A percentile compares a stretch with the other conserved stretches of the same genome.
Conservation (phyloP, 2,113 vertebrate genomes). For the Kryptolebias marmoratus region DNA sequence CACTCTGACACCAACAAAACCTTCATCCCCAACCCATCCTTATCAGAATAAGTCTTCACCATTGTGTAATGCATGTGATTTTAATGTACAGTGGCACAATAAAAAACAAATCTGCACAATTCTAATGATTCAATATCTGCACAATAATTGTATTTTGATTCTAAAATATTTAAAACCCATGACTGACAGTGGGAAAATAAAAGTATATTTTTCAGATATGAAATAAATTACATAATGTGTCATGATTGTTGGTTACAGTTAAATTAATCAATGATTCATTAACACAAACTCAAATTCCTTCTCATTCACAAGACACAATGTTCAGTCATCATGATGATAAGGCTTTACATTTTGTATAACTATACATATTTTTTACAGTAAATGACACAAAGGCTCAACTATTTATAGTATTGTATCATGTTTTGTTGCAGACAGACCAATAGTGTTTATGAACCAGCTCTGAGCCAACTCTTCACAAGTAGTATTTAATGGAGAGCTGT, state of each 20-base stretch:
- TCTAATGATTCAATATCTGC: slow-evolving; percentile 2
- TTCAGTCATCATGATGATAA: neutral
- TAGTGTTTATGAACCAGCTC: too few relatives aligned
- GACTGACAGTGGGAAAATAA: slow-evolving; percentile 2
- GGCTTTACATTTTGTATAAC: neutral
- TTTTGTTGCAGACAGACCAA: slow-evolving; percentile 11
- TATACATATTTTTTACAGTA: slow-evolving; percentile 37
- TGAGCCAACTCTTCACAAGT: too few relatives aligned
- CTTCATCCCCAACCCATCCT: neutral
- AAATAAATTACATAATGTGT: neutral
- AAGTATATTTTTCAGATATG: slow-evolving; percentile 5
- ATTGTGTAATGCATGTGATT: neutral
- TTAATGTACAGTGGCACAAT: neutral
- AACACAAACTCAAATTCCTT: neutral
- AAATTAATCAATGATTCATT: slow-evolving; percentile 12
- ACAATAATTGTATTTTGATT: neutral
- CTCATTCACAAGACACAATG: neutral
- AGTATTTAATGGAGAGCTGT: too few relatives aligned
- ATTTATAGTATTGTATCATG: slow-evolving; percentile 23
- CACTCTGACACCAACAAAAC: slow-evolving; percentile 7
- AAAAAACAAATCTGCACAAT: slow-evolving; percentile 2
- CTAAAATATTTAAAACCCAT: slow-evolving; percentile 14
- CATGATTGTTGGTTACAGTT: neutral
- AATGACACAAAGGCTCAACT: neutral
- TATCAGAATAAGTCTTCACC: neutral